Evolutionary conservation across 2,797 vertebrate species (phyloP), one percentile per base, ranked within the genome.

Genomic region (Dendrocincla tyrannina): DNA sequence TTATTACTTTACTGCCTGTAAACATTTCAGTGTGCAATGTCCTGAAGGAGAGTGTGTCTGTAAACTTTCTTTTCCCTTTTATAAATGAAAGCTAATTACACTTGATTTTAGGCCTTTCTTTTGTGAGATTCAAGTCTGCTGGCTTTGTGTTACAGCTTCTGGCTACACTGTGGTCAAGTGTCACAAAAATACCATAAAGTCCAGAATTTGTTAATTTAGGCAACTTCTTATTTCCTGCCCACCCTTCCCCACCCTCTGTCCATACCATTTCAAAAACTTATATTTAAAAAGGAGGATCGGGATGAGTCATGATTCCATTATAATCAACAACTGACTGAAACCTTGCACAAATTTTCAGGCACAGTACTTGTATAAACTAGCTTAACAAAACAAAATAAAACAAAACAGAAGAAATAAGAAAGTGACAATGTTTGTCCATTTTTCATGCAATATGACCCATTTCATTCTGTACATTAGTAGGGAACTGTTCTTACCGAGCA

Each of bases 181-280:
- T 87, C 86, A 87, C 56, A 83, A 79, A 86, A 88, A 79, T 42
- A 33, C 30, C 0, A 2, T 66, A 4, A 91, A 59, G 64, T 62
- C n/a, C 87, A 94, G 49, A 89, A 85, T 80, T 4, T 79, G 66
- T 28, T 76, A 88, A 86, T 42, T 75, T 92, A 95, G 92, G 41
- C 52, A 95, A 90, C 52, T 80, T 62, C 41, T 42, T 82, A 5
- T 68, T 94, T 88, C 42, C 77, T 83, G 30, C 47, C 75, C 58
- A 60, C 53, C 66, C 55, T 89, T 35, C 15, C 69, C 46, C 20
- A 25, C 19, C 20, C 86, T 85, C 13, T 79, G 75, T 88, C 83
- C 47, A 73, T 32, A 7, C 16, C 62, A 39, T 60, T 87, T 89
- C 41, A 81, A 95, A 78, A 91, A 76, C 73, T 93, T n/a, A 52